phyloP scores from a whole-genome alignment of 1,140 invertebrate species.

The Calliopsis andreniformis region DNA sequence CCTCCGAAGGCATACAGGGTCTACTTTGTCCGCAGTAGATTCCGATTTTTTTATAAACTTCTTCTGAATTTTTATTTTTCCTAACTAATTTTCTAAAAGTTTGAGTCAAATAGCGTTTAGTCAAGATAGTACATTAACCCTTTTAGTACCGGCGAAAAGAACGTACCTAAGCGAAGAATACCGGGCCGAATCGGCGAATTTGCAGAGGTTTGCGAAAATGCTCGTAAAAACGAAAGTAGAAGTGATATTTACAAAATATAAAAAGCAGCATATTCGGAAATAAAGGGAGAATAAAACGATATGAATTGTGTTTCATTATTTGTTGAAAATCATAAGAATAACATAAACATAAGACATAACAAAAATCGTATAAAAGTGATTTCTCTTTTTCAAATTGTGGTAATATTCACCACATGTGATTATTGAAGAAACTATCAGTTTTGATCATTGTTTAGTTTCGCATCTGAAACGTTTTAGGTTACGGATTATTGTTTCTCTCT shows the following conservation, averaged over 20 bases:
- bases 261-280: conserved; percentile 8
- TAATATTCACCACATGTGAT: too few relatives aligned
- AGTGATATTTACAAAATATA: conserved; percentile 24
- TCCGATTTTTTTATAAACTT: too few relatives aligned
- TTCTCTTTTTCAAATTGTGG: conserved; percentile 15
- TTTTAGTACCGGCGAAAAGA: conserved; percentile 27
- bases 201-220: conserved; percentile 33
- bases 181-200: conserved; percentile 29
- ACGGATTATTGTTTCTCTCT: too few relatives aligned
- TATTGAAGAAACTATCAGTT: too few relatives aligned
- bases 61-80: too few relatives aligned
- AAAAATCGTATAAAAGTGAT: conserved; percentile 16
- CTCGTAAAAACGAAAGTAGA: conserved; percentile 24
- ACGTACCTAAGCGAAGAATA: conserved; percentile 28
- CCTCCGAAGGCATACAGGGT: too few relatives aligned
- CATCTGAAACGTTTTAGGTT: too few relatives aligned
- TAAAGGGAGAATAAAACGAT: conserved; percentile 11
- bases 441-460: too few relatives aligned
- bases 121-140: too few relatives aligned
- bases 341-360: conserved; percentile 11
- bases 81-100: too few relatives aligned
- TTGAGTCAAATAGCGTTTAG: too few relatives aligned
- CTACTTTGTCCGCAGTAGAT: too few relatives aligned
- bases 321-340: conserved; percentile 20
- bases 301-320: conserved; percentile 10